phyloP scores from a whole-genome alignment of 2,888 invertebrate genomes.

The Torymus aiolomorphi region DNA sequence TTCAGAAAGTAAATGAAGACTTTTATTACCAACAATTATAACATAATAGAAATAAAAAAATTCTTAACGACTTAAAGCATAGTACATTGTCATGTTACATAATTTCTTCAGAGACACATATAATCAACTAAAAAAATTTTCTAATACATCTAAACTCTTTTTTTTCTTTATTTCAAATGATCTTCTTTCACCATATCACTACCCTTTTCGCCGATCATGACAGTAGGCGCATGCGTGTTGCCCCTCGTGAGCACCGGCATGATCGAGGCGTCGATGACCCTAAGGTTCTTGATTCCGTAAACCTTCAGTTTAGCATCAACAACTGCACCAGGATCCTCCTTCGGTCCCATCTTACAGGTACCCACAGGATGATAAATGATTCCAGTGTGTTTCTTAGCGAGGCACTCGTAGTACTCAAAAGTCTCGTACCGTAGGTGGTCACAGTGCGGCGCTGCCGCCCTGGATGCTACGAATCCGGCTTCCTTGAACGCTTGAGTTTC shows the following conservation, averaged over 20 bases:
- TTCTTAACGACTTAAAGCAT: too few relatives aligned
- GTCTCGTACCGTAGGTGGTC: constrained; percentile 34
- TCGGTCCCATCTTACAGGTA: constrained; percentile 75
- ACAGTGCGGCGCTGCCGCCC: constrained; percentile 80
- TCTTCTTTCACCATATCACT: constrained; percentile 75
- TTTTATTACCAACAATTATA: too few relatives aligned
- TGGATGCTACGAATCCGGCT: constrained; percentile 69
- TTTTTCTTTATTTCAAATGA: background rate
- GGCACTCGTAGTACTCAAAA: constrained; percentile 41
- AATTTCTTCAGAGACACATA: too few relatives aligned
- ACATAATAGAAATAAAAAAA: too few relatives aligned
- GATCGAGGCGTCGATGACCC: constrained; percentile 78
- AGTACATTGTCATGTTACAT: too few relatives aligned
- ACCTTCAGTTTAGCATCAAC: constrained; percentile 74
- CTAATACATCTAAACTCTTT: too few relatives aligned
- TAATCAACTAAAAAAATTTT: too few relatives aligned
- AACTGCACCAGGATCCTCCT: constrained; percentile 70
- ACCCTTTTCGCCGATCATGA: constrained; percentile 78
- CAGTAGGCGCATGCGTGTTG: constrained; percentile 76
- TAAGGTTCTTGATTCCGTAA: constrained; percentile 74
- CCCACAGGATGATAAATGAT: constrained; percentile 63
- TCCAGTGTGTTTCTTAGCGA: constrained; percentile 19
- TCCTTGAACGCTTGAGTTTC: constrained; percentile 32
- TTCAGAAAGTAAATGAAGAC: too few relatives aligned
- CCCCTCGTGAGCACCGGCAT: constrained; percentile 77